A percentile compares a stretch with the other conserved stretches of the same genome.
phyloP scores from a whole-genome alignment of 2,888 invertebrate species.

The Athripsodes cinereus region DNA sequence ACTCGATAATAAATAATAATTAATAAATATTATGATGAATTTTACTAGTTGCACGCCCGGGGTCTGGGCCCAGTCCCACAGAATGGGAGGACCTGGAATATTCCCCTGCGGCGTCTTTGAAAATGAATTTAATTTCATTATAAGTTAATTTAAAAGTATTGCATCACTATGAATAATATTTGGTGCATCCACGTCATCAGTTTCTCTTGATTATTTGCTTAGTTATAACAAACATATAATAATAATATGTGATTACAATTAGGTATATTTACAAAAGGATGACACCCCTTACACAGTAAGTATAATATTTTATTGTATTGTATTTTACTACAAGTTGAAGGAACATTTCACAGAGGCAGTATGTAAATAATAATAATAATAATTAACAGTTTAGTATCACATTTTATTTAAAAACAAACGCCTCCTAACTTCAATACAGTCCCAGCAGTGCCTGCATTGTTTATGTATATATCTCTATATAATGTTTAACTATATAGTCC shows the following conservation, averaged over 20 bases:
- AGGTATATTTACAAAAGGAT: no score
- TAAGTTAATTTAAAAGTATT: conserved; percentile 21
- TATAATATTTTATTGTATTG: background rate
- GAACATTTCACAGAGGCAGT: conserved; percentile 28
- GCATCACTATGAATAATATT: conserved; percentile 11
- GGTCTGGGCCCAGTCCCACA: no score
- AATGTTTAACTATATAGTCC: background rate
- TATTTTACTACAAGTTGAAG: conserved; percentile 21
- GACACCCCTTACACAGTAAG: background rate
- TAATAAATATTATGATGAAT: conserved; percentile 4
- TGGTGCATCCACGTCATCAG: conserved; percentile 5
- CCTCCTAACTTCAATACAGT: background rate
- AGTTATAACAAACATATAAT: no score
- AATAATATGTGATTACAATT: no score
- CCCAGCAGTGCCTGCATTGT: no score
- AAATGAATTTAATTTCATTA: conserved; percentile 18
- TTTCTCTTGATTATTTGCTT: no score
- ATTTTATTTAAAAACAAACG: conserved; percentile 5
- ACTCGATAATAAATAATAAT: conserved; percentile 20
- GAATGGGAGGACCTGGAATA: no score
- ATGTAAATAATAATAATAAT: conserved; percentile 24
- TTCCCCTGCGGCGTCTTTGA: no score
- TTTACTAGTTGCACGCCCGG: no score
- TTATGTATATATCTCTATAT: no score
- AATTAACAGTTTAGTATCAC: conserved; percentile 27